Evolutionary conservation across 2,888 invertebrate species (phyloP).

Genomic region (Platycheirus albimanus): DNA sequence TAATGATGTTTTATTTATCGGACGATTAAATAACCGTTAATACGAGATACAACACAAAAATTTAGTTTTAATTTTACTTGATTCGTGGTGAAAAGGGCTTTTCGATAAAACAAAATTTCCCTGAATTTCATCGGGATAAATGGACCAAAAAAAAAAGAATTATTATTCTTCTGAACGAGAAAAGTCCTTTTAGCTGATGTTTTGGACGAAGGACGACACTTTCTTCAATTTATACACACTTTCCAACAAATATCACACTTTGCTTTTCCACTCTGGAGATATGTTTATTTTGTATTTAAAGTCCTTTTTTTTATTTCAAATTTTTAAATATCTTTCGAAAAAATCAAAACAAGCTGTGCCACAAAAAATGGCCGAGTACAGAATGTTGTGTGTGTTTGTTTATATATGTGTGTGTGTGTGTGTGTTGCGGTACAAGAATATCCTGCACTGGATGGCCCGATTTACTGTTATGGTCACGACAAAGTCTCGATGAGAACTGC

Average conservation of each 20-base stretch:
- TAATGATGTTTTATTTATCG: background rate
- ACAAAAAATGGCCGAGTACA: conserved; percentile 72
- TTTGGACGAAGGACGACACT: conserved; percentile 28
- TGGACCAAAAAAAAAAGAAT: conserved; percentile 48
- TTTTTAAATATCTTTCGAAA: conserved; percentile 2
- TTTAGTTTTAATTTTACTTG: background rate
- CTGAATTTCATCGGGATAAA: conserved; percentile 32
- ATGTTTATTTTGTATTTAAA: conserved; percentile 21
- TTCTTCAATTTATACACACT: too few species aligned
- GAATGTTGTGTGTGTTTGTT: conserved; percentile 23
- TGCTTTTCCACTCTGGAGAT: conserved; percentile 21
- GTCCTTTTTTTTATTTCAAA: background rate
- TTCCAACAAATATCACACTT: background rate
- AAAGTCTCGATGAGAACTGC: conserved; percentile 73
- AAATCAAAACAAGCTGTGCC: conserved; percentile 55
- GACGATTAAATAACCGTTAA: background rate
- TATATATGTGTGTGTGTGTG: conserved; percentile 18
- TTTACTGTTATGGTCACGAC: conserved; percentile 70
- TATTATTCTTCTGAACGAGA: conserved; percentile 17
- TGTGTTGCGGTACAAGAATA: conserved; percentile 59
- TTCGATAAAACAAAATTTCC: conserved; percentile 27
- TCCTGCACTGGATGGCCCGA: conserved; percentile 72
- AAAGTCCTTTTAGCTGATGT: conserved; percentile 38
- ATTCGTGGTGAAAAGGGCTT: too few species aligned
- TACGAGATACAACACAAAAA: background rate